phyloP scores from a whole-genome alignment of 2,888 invertebrate genomes.

The Lacanobia oleracea region DNA sequence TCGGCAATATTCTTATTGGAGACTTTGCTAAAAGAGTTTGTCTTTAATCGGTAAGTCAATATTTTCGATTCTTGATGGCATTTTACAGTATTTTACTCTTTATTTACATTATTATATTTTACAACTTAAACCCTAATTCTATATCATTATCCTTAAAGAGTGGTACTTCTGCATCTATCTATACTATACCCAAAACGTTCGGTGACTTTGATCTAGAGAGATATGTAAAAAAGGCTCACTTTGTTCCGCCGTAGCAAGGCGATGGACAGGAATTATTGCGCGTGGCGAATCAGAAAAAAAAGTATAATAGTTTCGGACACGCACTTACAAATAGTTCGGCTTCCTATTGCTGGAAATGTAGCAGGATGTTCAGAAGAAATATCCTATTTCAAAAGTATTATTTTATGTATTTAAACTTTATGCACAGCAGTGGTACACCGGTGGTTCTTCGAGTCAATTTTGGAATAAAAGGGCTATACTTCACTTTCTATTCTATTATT shows the following conservation, averaged over 20 bases:
- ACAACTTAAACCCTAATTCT: no score
- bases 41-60: no score
- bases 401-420: no score
- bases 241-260: conserved; percentile 66
- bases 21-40: no score
- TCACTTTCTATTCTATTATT: no score
- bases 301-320: conserved; percentile 61
- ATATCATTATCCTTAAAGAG: not conserved
- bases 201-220: conserved; percentile 56
- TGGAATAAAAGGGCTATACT: no score
- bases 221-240: conserved; percentile 55
- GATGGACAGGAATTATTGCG: conserved; percentile 71
- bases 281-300: conserved; percentile 70
- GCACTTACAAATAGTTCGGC: conserved; percentile 44
- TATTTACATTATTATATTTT: no score
- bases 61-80: no score
- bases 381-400: not conserved
- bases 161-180: conserved; percentile 15
- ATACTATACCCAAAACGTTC: conserved; percentile 5
- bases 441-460: no score
- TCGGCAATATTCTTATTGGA: no score
- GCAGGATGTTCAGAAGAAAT: conserved; percentile 4
- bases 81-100: no score
- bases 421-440: no score
- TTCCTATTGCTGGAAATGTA: conserved; percentile 22